A percentile compares a stretch with the other conserved stretches of the same genome.
Conservation (phyloP, 2,797 vertebrate species). For the Botia almorhae region DNA sequence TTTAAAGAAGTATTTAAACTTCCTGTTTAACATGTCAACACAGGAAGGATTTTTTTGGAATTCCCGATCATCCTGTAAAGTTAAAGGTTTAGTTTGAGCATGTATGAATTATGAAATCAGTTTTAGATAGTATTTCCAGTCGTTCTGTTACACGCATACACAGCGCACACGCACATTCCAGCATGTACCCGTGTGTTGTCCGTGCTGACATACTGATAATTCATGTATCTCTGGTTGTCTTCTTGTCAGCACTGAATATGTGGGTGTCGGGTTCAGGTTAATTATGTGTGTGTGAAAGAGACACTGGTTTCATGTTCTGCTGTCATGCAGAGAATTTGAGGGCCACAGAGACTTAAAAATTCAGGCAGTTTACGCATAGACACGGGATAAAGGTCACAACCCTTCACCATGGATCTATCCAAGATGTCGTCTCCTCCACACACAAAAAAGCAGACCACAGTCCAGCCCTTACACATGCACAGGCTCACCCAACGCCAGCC, state of each 20-base stretch:
- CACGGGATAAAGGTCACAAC: slow-evolving; percentile 41
- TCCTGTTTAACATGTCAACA: background rate
- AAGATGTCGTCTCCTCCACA: slow-evolving; percentile 54
- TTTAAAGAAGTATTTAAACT: background rate
- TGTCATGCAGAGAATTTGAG: slow-evolving; percentile 16
- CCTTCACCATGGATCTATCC: slow-evolving; percentile 54
- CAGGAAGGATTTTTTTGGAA: background rate
- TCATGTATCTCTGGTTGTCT: slow-evolving; percentile 52
- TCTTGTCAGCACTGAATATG: slow-evolving; percentile 48
- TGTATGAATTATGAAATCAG: slow-evolving; percentile 9
- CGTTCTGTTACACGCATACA: background rate
- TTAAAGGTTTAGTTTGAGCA: slow-evolving; percentile 10
- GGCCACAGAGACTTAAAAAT: slow-evolving; percentile 43
- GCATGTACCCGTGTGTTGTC: slow-evolving; percentile 10
- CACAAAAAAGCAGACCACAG: slow-evolving; percentile 32
- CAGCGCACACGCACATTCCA: slow-evolving; percentile 12
- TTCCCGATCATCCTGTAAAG: background rate
- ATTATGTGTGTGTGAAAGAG: slow-evolving; percentile 28
- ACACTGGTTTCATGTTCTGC: slow-evolving; percentile 32
- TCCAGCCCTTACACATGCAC: slow-evolving; percentile 24
- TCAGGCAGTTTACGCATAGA: slow-evolving; percentile 30
- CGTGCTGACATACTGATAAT: slow-evolving; percentile 41
- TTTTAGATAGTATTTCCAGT: slow-evolving; percentile 40
- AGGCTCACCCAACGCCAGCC: background rate
- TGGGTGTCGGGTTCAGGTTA: slow-evolving; percentile 26